These are phyloP conservation scores for Heteromormyrus szaboi DNA, from an alignment of 2,797 vertebrate species.

Conservation along the genomic window DNA sequence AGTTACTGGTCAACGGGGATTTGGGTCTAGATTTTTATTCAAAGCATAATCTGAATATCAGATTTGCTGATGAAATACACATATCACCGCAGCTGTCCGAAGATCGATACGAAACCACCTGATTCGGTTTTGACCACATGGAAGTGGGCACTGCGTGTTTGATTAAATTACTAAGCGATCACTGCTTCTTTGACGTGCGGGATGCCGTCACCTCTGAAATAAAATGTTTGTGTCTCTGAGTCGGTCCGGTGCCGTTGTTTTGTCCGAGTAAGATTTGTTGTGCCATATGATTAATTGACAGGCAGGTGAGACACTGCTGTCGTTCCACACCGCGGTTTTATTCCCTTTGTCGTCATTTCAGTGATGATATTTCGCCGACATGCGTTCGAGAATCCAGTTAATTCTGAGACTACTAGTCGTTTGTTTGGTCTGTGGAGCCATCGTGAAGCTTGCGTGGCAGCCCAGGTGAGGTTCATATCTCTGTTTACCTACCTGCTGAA, in stretches of 20 bases:
- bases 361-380: background rate
- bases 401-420: conserved; percentile 47
- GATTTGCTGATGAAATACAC: background rate
- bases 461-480: conserved; percentile 36
- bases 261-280: background rate
- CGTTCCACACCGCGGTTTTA: background rate
- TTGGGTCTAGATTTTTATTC: background rate
- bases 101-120: background rate
- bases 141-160: background rate
- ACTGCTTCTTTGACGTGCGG: background rate
- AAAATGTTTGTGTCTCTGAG: background rate
- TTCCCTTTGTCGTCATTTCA: background rate
- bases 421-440: conserved; percentile 36
- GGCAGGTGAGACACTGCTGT: background rate
- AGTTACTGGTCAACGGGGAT: background rate
- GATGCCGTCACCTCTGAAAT: background rate
- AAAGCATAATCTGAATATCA: background rate
- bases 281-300: background rate
- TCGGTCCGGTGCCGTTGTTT: background rate
- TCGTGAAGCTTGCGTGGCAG: conserved; percentile 49
- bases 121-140: background rate
- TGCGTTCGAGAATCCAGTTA: conserved; percentile 35
- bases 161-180: background rate
- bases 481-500: background rate
- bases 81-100: background rate